These are phyloP conservation scores for Scopus umbretta DNA, from an alignment of 2,113 vertebrate genomes.

Conservation along the genomic window DNA sequence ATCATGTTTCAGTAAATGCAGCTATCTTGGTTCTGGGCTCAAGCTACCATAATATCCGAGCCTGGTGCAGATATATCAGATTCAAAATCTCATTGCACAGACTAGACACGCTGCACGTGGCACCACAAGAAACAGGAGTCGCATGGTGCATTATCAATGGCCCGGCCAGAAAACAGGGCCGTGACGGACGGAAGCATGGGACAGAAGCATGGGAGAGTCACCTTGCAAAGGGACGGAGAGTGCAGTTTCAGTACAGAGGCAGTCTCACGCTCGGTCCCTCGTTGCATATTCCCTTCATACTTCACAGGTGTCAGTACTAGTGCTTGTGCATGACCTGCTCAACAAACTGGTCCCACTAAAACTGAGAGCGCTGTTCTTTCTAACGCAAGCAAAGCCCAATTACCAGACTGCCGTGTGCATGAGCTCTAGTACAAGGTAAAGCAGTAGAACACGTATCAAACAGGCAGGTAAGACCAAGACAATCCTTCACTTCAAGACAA, in stretches of 20 bases:
- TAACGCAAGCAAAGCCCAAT: rapidly evolving
- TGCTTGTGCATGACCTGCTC: not conserved
- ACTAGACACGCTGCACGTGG: not conserved
- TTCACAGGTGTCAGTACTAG: not conserved
- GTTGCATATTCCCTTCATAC: rapidly evolving
- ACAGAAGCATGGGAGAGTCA: not conserved
- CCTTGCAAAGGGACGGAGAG: rapidly evolving
- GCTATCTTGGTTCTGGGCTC: not conserved
- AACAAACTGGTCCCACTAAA: not conserved
- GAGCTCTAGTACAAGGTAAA: not conserved
- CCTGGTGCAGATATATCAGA: not conserved
- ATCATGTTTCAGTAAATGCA: not conserved
- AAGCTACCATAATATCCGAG: not conserved
- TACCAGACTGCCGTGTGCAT: rapidly evolving
- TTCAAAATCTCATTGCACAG: not conserved
- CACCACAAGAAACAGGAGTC: not conserved
- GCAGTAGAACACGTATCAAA: not conserved
- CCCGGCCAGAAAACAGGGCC: not conserved
- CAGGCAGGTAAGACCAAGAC: not conserved
- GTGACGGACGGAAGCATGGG: rapidly evolving
- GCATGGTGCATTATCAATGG: not conserved
- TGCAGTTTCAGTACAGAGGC: not conserved
- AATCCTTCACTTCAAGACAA: not conserved
- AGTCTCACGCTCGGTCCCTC: not conserved
- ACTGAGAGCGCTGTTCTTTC: not conserved